Conservation (phyloP, 2,113 vertebrate species). For the Nothocercus julius region DNA sequence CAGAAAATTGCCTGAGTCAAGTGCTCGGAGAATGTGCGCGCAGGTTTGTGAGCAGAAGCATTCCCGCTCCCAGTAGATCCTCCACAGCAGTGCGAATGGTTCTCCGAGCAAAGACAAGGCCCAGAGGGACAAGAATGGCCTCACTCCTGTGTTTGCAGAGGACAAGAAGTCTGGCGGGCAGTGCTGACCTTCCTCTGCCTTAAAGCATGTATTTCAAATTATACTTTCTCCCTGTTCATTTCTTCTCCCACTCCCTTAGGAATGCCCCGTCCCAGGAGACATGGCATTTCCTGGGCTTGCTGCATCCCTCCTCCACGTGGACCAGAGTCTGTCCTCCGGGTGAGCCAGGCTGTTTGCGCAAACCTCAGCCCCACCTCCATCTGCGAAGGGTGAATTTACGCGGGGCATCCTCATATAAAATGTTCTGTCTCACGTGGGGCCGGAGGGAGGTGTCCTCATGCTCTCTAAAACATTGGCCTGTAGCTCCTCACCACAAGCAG, state of each 20-base stretch:
- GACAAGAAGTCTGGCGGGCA: not conserved
- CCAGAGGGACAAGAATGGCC: accelerated
- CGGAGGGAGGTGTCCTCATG: accelerated
- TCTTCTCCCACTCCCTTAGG: no score
- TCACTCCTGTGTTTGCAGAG: accelerated
- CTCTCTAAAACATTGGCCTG: not conserved
- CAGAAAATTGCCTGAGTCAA: not conserved
- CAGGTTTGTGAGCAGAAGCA: not conserved
- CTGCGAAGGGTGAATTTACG: not conserved
- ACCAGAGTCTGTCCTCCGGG: not conserved
- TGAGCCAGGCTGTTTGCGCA: no score
- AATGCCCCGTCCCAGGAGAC: no score
- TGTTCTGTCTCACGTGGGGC: not conserved
- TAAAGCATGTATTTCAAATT: no score
- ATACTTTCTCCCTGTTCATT: no score
- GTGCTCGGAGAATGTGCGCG: not conserved
- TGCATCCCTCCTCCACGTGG: no score
- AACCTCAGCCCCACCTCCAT: not conserved
- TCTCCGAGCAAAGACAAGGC: not conserved
- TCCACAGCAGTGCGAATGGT: accelerated
- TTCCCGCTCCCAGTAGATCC: accelerated
- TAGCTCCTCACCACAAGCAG: no score
- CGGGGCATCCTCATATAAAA: not conserved
- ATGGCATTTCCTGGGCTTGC: no score
- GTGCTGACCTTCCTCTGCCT: not conserved